A percentile compares a stretch with the other conserved stretches of the same genome.
Conservation (phyloP, 2,888 invertebrate species). For the Oithona nana region DNA sequence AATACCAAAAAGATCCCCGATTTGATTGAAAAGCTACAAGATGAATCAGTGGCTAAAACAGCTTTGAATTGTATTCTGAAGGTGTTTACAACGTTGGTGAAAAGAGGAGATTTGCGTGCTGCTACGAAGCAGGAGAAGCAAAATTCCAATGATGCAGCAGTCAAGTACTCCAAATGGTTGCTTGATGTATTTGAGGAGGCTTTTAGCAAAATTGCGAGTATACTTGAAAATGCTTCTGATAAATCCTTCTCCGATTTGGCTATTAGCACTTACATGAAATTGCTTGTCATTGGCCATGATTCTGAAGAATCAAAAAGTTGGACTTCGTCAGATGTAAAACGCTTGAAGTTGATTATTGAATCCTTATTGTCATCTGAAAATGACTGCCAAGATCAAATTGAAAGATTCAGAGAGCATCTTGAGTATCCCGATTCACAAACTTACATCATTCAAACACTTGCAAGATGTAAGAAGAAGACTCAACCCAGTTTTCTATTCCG, state of each 20-base stretch:
- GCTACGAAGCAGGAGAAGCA: not conserved
- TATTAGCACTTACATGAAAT: not conserved
- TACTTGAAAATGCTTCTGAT: not conserved
- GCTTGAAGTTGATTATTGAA: not conserved
- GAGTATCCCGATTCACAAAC: slow-evolving; percentile 45
- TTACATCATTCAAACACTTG: not conserved
- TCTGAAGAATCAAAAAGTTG: not conserved
- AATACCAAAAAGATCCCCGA: not conserved
- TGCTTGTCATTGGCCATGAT: not conserved
- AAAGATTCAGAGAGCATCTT: slow-evolving; percentile 49
- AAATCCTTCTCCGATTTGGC: not conserved
- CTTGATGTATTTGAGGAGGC: not conserved
- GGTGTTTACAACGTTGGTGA: not conserved
- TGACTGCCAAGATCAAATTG: not conserved
- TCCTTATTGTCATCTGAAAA: not conserved
- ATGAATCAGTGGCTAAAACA: not conserved
- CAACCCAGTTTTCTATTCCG: not conserved
- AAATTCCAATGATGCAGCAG: not conserved
- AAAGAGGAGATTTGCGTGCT: not conserved
- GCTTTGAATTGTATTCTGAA: not conserved
- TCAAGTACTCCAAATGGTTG: not conserved
- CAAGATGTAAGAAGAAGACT: not conserved
- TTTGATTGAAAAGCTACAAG: not conserved
- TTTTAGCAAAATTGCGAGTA: not conserved
- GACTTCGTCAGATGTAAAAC: not conserved